phyloP scores from a whole-genome alignment of 1,140 invertebrate species.

The Diplogasteroides magnus region DNA sequence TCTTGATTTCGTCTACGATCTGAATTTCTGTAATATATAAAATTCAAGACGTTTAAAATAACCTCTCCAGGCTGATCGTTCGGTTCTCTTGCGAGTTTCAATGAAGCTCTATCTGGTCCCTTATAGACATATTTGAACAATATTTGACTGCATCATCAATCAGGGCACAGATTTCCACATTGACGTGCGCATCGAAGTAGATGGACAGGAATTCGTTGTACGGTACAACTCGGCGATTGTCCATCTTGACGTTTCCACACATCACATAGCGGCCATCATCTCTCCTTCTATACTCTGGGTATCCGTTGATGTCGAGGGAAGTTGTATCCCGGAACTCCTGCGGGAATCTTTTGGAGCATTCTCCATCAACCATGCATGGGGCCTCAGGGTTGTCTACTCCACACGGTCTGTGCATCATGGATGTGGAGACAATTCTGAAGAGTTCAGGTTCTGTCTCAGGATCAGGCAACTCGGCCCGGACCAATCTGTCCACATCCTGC shows the following conservation, averaged over 20 bases:
- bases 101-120: constrained; percentile 1
- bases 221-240: constrained; percentile 8
- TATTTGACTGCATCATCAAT: constrained; percentile 1
- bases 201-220: not conserved
- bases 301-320: not conserved
- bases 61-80: no score
- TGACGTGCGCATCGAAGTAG: constrained; percentile 6
- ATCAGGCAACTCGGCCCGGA: constrained; percentile 9
- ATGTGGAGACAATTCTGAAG: not conserved
- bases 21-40: not conserved
- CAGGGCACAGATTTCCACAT: constrained; percentile 8
- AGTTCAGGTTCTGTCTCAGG: not conserved
- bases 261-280: not conserved
- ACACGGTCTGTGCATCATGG: constrained; percentile 16
- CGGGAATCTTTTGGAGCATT: constrained; percentile 12
- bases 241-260: not conserved
- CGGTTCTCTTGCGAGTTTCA: not conserved
- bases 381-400: not conserved
- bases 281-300: not conserved
- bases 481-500: constrained; percentile 3
- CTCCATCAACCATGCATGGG: constrained; percentile 2
- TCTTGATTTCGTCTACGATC: constrained; percentile 13
- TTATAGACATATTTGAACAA: constrained; percentile 18
- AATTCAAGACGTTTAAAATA: no score
- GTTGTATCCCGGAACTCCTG: constrained; percentile 10